Conservation (phyloP, 2,113 vertebrate genomes). For the Tragelaphus buxtoni region DNA sequence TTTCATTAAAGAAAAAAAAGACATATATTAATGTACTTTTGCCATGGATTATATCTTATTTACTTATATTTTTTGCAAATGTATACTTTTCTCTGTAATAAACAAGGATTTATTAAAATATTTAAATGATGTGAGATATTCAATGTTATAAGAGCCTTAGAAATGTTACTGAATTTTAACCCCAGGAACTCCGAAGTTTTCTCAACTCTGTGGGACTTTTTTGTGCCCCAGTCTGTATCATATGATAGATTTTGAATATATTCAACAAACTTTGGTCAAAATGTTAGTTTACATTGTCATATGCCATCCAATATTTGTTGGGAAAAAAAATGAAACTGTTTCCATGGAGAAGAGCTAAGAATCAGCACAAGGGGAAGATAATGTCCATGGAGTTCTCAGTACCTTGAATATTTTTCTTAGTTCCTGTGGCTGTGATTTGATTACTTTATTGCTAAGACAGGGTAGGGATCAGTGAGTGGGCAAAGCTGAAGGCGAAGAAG, state of each 20-base stretch:
- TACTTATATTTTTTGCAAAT: neutral
- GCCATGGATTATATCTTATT: neutral
- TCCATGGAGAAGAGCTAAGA: conserved; percentile 53
- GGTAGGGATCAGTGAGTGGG: neutral
- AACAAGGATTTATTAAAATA: neutral
- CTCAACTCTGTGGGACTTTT: neutral
- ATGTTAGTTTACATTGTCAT: neutral
- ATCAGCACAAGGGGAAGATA: conserved; percentile 41
- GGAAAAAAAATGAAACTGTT: neutral
- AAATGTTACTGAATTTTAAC: neutral
- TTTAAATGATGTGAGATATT: neutral
- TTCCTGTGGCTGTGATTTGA: conserved; percentile 70
- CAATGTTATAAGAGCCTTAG: neutral
- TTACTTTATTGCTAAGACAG: conserved; percentile 70
- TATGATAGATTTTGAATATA: neutral
- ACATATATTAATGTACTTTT: neutral
- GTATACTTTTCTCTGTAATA: neutral
- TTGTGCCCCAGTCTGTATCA: neutral
- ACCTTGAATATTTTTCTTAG: conserved; percentile 62
- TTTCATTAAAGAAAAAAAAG: neutral
- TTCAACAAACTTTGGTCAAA: neutral
- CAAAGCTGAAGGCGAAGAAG: conserved; percentile 64
- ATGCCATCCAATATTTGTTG: neutral
- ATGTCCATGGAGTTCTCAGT: conserved; percentile 47
- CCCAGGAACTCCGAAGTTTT: neutral